These are phyloP conservation scores for Lampris megalopsis DNA, from an alignment of 2,113 vertebrate genomes.

Conservation along the genomic window DNA sequence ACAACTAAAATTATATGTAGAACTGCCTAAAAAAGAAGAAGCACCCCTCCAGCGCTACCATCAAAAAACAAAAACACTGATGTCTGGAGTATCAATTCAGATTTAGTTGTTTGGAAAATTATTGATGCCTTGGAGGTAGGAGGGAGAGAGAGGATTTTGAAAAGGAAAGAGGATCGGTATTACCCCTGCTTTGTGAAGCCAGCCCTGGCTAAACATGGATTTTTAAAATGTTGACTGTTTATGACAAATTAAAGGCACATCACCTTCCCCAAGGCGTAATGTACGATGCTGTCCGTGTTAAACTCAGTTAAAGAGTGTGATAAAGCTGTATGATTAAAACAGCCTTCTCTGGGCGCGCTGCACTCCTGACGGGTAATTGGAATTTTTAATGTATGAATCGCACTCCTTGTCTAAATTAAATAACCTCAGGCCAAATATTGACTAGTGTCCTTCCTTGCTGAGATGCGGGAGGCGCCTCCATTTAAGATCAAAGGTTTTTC, in stretches of 20 bases:
- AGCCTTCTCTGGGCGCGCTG: conserved; percentile 72
- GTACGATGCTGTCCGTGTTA: conserved; percentile 73
- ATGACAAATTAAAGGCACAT: conserved; percentile 73
- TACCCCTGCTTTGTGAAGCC: conserved; percentile 34
- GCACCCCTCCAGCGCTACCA: neutral
- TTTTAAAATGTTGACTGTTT: conserved; percentile 76
- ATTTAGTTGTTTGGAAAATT: conserved; percentile 9
- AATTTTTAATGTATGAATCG: conserved; percentile 81
- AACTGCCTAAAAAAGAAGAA: neutral
- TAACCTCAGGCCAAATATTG: conserved; percentile 79
- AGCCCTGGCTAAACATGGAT: conserved; percentile 66
- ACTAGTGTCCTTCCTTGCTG: conserved; percentile 67
- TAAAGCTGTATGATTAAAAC: conserved; percentile 81
- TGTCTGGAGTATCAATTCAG: conserved; percentile 6
- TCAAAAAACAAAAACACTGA: neutral
- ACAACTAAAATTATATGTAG: conserved; percentile 1
- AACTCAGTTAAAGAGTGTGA: conserved; percentile 79
- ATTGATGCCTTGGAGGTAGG: neutral
- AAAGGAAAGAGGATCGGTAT: conserved; percentile 28
- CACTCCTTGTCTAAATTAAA: conserved; percentile 76
- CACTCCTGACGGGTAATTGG: conserved; percentile 80
- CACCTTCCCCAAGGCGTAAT: conserved; percentile 74
- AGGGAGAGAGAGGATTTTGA: neutral
- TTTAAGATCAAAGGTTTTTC: conserved; percentile 62
- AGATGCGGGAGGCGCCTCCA: conserved; percentile 66